These are phyloP conservation scores for Sipunculus nudus DNA, from an alignment of 2,888 invertebrate genomes.

Conservation along the genomic window DNA sequence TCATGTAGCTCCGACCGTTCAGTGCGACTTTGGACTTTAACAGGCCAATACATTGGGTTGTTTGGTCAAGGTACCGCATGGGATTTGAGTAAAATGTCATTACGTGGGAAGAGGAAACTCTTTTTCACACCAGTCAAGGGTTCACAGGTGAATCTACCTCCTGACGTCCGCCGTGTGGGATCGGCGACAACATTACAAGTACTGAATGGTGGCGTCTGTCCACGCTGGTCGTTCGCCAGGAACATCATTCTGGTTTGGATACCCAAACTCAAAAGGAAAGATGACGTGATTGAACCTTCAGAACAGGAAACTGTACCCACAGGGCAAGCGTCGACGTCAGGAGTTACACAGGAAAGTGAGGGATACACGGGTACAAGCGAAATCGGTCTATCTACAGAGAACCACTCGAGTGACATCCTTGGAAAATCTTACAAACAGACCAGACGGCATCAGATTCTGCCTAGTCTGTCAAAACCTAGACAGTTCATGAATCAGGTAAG, in stretches of 20 bases:
- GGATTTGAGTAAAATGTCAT: slow-evolving; percentile 66
- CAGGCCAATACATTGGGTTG: slow-evolving; percentile 73
- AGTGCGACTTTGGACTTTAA: slow-evolving; percentile 62
- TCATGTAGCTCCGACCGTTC: slow-evolving; percentile 77
- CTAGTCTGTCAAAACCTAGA: slow-evolving; percentile 3
- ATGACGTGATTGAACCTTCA: background rate
- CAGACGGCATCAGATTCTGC: slow-evolving; percentile 7
- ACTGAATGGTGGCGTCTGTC: slow-evolving; percentile 12
- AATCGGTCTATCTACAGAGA: no score
- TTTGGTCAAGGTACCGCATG: slow-evolving; percentile 78
- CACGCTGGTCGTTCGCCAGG: slow-evolving; percentile 8
- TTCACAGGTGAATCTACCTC: slow-evolving; percentile 78
- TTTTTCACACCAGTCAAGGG: no score
- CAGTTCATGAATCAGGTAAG: slow-evolving; percentile 13
- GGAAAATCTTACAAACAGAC: slow-evolving; percentile 7
- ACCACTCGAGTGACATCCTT: no score
- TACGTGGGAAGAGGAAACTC: no score
- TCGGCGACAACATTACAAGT: slow-evolving; percentile 80
- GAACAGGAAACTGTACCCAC: background rate
- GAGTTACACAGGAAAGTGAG: no score
- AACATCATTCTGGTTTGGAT: slow-evolving; percentile 26
- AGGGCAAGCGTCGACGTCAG: background rate
- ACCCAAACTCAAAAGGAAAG: slow-evolving; percentile 4
- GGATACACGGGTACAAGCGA: no score
- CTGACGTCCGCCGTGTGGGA: slow-evolving; percentile 78